A percentile compares a stretch with the other conserved stretches of the same genome.
Conservation (phyloP, 2,888 invertebrate species). For the Eupithecia vulgata region DNA sequence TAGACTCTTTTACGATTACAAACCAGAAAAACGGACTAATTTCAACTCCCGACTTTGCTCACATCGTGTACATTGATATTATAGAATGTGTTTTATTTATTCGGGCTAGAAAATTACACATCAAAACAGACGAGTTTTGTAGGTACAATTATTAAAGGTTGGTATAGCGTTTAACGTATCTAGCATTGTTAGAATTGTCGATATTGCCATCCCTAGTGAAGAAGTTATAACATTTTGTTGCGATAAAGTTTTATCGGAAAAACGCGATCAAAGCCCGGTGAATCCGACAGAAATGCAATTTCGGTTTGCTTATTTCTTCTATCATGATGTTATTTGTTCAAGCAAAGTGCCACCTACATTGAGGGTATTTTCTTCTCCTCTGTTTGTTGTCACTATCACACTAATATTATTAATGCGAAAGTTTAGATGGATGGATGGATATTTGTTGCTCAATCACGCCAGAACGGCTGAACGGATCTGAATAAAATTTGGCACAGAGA, state of each 20-base stretch:
- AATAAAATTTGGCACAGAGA: no score
- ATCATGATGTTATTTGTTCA: conserved; percentile 11
- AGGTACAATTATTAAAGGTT: not conserved
- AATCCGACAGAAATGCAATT: conserved; percentile 18
- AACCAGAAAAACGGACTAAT: no score
- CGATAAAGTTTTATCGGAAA: conserved; percentile 14
- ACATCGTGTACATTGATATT: no score
- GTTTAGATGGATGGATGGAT: no score
- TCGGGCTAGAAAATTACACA: no score
- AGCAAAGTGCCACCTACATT: not conserved
- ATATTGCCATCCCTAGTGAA: conserved; percentile 10
- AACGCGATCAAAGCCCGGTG: conserved; percentile 14
- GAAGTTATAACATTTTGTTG: conserved; percentile 16
- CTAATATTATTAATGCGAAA: no score
- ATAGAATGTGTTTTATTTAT: no score
- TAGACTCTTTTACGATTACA: no score
- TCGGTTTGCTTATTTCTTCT: conserved; percentile 13
- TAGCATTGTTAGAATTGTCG: not conserved
- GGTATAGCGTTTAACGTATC: not conserved
- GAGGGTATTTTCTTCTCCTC: not conserved
- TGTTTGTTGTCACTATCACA: not conserved
- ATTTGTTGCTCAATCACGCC: no score
- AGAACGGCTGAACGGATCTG: no score
- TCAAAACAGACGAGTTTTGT: not conserved
- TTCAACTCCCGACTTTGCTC: no score